phyloP scores from a whole-genome alignment of 2,797 vertebrate genomes.

The Rhinophrynus dorsalis region DNA sequence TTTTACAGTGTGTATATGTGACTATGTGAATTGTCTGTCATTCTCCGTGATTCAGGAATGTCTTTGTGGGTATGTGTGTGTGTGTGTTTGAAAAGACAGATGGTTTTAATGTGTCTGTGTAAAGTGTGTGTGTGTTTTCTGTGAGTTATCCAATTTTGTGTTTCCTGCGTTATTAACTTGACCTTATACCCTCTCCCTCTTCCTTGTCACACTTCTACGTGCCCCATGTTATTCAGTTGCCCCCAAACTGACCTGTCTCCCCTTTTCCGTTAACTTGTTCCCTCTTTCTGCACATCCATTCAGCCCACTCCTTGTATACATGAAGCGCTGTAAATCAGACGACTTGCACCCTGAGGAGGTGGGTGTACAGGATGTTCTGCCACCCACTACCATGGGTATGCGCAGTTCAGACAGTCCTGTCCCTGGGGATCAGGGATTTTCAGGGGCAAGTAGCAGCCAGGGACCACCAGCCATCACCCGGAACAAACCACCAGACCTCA shows the following conservation, averaged over 20 bases:
- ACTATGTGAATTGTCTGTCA: background rate
- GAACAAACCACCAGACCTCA: conserved; percentile 75
- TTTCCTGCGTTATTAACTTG: background rate
- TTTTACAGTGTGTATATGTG: background rate
- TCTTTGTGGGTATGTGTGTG: background rate
- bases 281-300: conserved; percentile 39
- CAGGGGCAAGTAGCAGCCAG: conserved; percentile 50
- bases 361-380: conserved; percentile 59
- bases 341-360: conserved; percentile 72
- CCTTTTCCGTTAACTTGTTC: background rate
- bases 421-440: conserved; percentile 57
- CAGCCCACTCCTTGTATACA: conserved; percentile 53
- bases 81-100: background rate
- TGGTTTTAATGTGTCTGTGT: background rate
- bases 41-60: no score
- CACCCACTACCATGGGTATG: conserved; percentile 34
- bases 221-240: background rate
- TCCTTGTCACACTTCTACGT: conserved; percentile 1
- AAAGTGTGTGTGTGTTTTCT: background rate
- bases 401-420: conserved; percentile 58
- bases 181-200: background rate
- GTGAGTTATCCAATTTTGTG: background rate
- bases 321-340: conserved; percentile 77
- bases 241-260: background rate
- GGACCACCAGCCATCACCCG: conserved; percentile 59